These are phyloP conservation scores for Styela plicata DNA, from an alignment of 23 tunicate species.

Conservation along the genomic window DNA sequence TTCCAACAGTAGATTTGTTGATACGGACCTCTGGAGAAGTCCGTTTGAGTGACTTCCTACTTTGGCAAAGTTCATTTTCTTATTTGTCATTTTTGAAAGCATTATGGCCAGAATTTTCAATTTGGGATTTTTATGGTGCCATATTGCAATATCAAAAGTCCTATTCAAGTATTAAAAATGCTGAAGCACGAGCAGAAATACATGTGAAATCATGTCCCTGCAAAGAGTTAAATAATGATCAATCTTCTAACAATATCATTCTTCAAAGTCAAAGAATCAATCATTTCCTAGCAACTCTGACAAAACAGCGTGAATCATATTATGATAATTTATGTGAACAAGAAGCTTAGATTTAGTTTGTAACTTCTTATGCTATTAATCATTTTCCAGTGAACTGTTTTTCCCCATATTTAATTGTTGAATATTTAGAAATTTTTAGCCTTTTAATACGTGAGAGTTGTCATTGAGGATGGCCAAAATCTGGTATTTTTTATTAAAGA, in stretches of 20 bases:
- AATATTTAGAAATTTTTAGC: no score
- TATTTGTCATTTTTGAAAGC: slow-evolving; percentile 62
- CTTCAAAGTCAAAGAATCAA: neutral
- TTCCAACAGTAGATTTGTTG: slow-evolving; percentile 76
- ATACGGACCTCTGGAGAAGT: slow-evolving; percentile 97
- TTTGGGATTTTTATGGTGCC: slow-evolving; percentile 75
- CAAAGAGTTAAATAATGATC: neutral
- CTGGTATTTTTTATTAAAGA: no score
- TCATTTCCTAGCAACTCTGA: neutral
- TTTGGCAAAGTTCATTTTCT: slow-evolving; percentile 91
- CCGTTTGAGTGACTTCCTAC: slow-evolving; percentile 88
- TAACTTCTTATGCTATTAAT: no score
- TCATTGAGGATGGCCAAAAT: no score
- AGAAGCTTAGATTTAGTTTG: no score
- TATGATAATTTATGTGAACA: neutral
- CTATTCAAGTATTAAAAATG: slow-evolving; percentile 24
- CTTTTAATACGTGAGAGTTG: no score
- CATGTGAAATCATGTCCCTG: neutral
- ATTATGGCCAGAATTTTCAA: slow-evolving; percentile 93
- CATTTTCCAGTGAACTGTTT: no score
- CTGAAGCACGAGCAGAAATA: neutral
- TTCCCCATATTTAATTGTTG: no score
- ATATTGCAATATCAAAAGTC: slow-evolving; percentile 73
- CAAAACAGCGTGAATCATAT: neutral
- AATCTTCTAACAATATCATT: neutral